These are phyloP conservation scores for Amblyteles armatorius DNA, from an alignment of 2,888 invertebrate species.

Conservation along the genomic window DNA sequence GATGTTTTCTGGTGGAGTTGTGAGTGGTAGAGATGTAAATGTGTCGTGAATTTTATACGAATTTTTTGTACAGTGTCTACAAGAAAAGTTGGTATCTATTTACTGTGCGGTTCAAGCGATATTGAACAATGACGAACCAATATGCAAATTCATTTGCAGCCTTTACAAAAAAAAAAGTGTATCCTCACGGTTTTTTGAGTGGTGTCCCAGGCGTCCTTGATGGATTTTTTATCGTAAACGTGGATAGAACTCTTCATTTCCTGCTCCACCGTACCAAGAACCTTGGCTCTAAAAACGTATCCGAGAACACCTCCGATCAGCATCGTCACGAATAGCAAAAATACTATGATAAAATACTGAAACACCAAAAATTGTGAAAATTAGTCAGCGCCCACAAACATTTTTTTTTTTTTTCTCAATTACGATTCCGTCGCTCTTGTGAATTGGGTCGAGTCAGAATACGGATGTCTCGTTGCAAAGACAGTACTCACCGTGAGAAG, in stretches of 20 bases:
- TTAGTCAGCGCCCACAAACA: neutral
- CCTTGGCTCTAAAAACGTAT: conserved; percentile 95
- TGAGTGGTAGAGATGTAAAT: no score
- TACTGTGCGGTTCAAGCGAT: no score
- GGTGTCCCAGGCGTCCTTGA: conserved; percentile 94
- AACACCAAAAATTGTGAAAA: conserved; percentile 76
- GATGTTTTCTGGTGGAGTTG: no score
- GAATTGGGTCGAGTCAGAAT: conserved; percentile 12
- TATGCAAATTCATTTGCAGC: neutral
- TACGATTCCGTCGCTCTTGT: neutral
- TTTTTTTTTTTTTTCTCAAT: conserved; percentile 15
- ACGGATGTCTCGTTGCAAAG: neutral
- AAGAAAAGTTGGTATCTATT: no score
- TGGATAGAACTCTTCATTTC: conserved; percentile 92
- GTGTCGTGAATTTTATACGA: no score
- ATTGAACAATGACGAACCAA: neutral
- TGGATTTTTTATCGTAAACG: conserved; percentile 89
- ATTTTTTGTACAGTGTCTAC: no score
- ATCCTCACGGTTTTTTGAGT: conserved; percentile 89
- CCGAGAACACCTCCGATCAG: conserved; percentile 95
- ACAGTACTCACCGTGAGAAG: conserved; percentile 91
- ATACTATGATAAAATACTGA: conserved; percentile 95
- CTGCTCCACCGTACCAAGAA: conserved; percentile 90
- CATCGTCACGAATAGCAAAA: conserved; percentile 95
- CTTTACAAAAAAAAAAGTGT: neutral